Base-by-base conservation (phyloP, 1,140 invertebrate species). In the Drosophila mauritiana region DNA sequence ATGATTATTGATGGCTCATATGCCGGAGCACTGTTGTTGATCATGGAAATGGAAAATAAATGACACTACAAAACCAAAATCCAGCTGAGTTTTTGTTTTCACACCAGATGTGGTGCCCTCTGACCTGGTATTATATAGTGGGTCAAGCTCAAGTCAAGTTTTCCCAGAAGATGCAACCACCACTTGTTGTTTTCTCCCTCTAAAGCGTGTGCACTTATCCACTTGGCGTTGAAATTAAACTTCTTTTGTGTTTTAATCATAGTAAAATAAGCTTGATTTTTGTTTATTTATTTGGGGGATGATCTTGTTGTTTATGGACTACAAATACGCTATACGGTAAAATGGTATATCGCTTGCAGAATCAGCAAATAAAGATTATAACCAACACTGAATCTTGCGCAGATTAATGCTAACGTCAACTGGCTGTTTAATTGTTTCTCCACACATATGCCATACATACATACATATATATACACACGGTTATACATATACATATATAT, bases 261-360 rank as follows among this genome's bases (percentile, higher is more conserved):
- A 76, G 42, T 76, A 59, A 68, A 76, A 76, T 61, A 68, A 65
- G 73, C 53, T 54, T 75, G 37, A 53, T 56, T 55, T 40, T 11
- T 36, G 39, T 73, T 54, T 54, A 52, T 54, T 74, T 34, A 20
- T 73, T 73, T 68, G 37, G 45, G 57, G 63, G 34, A 22, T 22
- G 31, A 17, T 51, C 48, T 54, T 40, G 37, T 73, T 39, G 34
- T 78, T 78, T 82, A 78, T 72, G 68, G 73, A 75, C 82, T 86
- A 86, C 74, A 88, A 86, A 82, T 82, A 86, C 75, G 84, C 84
- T 85, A 86, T 85, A 85, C 84, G 73, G 79, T 85, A 77, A 85
- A 78, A 81, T 81, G 73, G 72, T 74, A 74, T 86, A 81, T 74
- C 80, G 65, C 51, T 85, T 84, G 80, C 77, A 81, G 58, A 78